phyloP scores from a whole-genome alignment of 2,797 vertebrate genomes.

The Pelochelys cantorii region DNA sequence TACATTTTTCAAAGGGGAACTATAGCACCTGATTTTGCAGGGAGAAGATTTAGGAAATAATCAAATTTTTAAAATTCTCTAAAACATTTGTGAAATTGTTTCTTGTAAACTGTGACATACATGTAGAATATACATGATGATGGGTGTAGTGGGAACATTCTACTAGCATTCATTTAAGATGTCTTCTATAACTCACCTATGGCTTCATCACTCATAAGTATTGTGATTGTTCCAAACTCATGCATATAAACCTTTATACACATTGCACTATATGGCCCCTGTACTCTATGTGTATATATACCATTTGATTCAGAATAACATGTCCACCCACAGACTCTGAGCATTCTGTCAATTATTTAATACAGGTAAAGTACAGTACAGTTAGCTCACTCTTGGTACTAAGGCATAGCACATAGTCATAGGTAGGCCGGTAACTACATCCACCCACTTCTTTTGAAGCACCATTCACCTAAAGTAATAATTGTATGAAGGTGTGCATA shows the following conservation, averaged over 20 bases:
- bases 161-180: background rate
- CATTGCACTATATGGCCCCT: background rate
- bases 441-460: background rate
- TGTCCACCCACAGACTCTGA: background rate
- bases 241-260: background rate
- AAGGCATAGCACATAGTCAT: fast-evolving
- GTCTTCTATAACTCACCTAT: background rate
- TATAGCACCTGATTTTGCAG: background rate
- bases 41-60: background rate
- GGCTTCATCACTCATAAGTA: background rate
- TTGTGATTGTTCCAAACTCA: background rate
- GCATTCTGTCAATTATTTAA: background rate
- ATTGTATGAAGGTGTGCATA: background rate
- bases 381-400: background rate
- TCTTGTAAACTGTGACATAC: background rate
- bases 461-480: background rate
- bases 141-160: background rate
- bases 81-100: background rate
- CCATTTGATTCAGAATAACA: background rate
- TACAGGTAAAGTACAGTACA: background rate
- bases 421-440: background rate
- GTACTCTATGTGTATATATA: background rate
- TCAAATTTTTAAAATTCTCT: background rate
- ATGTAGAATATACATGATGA: background rate
- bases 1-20: background rate